phyloP scores from a whole-genome alignment of 2,113 vertebrate species.

The Zosterops borbonicus region DNA sequence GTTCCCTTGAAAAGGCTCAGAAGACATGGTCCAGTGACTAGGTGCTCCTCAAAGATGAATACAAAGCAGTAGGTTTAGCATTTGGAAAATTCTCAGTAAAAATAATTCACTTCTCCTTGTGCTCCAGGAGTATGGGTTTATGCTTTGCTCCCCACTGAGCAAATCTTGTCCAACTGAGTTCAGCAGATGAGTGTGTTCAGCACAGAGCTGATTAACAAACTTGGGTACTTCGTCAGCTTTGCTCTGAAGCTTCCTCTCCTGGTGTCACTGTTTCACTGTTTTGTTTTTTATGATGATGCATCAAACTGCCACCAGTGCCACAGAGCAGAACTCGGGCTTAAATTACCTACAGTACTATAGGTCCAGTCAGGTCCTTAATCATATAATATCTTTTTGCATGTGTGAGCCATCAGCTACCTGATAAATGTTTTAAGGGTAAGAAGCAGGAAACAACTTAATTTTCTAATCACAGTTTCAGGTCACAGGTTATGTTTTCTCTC shows the following conservation, averaged over 20 bases:
- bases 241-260: not conserved
- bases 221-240: not conserved
- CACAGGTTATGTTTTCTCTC: slow-evolving; percentile 28
- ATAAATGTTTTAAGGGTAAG: slow-evolving; percentile 29
- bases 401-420: not conserved
- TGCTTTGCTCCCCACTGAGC: not conserved
- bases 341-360: not conserved
- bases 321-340: not conserved
- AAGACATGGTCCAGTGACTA: not conserved
- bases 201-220: not conserved
- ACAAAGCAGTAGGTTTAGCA: not conserved
- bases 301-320: not conserved
- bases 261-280: not conserved
- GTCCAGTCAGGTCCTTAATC: not conserved
- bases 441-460: slow-evolving; percentile 36
- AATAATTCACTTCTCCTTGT: not conserved
- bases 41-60: not conserved
- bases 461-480: not conserved
- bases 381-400: not conserved
- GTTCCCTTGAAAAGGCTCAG: not conserved
- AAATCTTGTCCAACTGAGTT: not conserved
- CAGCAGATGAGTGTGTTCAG: not conserved
- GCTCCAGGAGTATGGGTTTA: not conserved
- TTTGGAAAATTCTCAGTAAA: not conserved
- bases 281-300: not conserved